Evolutionary conservation across 2,797 vertebrate species (phyloP), one percentile per base, ranked within the genome.

Genomic region (Coreius guichenoti): DNA sequence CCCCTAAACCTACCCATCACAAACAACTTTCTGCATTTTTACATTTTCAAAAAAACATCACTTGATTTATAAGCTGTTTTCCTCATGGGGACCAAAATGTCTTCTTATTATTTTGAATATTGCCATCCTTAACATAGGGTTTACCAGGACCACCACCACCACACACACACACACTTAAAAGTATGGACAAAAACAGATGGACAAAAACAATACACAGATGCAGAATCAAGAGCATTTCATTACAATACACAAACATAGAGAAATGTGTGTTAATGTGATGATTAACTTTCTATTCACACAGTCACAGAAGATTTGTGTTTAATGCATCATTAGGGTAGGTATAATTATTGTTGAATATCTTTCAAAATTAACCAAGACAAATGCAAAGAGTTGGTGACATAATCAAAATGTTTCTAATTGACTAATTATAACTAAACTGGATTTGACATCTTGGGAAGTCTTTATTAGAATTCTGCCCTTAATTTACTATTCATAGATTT

Each of bases 271-370:
- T 67, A 49, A 31, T 47, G 6, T 65, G 26, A 80, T 49, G 8
- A 39, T 36, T 36, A 16, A 39, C 21, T 33, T 11, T 16, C 4
- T 12, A 11, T 61, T 31, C n/a, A 61, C 54, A 81, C 0, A 23
- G 5, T 56, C 23, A 54, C 61, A 83, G 5, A 87, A 31, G 8
- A 54, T 63, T 82, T 81, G 76, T 39, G 33, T 70, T 73, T 31
- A 82, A 63, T 47, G 47, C 51, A 13, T 72, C 31, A 70, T 31
- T n/a, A 63, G 26, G 21, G 61, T 87, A 17, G 69, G 61, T 81
- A 54, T 79, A 79, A 79, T 86, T 83, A 65, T 54, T 29, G 58
- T 58, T 47, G 21, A 87, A 83, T 67, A 33, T 29, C n/a, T 70
- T 74, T 78, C 31, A 58, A 33, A 49, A 65, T 58, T n/a, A 61